These are phyloP conservation scores for Drosophila elegans DNA, from an alignment of 1,140 invertebrate species.

Conservation along the genomic window DNA sequence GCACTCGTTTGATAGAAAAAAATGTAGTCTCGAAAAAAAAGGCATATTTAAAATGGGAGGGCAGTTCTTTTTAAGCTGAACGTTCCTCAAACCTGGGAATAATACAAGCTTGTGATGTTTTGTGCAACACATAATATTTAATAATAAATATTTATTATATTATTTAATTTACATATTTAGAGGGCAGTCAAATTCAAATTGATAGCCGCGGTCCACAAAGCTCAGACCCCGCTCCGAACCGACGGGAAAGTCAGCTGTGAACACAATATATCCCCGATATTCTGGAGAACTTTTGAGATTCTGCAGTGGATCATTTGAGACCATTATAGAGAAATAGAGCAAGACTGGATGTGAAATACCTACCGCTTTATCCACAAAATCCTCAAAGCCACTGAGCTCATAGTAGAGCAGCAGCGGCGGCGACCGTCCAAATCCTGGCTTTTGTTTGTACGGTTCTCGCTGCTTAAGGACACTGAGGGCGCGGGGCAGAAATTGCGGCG, in stretches of 20 bases:
- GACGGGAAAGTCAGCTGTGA: constrained; percentile 67
- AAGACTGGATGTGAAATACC: neutral
- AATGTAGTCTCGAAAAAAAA: too few species aligned
- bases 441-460: constrained; percentile 54
- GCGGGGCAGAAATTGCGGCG: constrained; percentile 50
- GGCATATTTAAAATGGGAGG: too few species aligned
- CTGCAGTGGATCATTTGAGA: constrained; percentile 26
- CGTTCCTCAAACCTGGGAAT: neutral
- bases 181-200: constrained; percentile 70
- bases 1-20: too few species aligned
- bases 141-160: constrained; percentile 37
- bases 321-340: neutral
- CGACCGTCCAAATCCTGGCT: constrained; percentile 7
- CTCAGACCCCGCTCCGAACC: constrained; percentile 71
- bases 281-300: constrained; percentile 56
- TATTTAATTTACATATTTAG: constrained; percentile 8
- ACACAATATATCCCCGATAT: constrained; percentile 58
- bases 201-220: constrained; percentile 78
- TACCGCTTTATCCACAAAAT: constrained; percentile 60
- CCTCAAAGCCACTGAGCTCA: constrained; percentile 64
- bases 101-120: neutral
- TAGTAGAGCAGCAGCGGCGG: constrained; percentile 59
- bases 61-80: neutral
- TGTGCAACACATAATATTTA: constrained; percentile 38
- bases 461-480: constrained; percentile 57